phyloP scores from a whole-genome alignment of 2,797 vertebrate genomes.

The Gymnodraco acuticeps region DNA sequence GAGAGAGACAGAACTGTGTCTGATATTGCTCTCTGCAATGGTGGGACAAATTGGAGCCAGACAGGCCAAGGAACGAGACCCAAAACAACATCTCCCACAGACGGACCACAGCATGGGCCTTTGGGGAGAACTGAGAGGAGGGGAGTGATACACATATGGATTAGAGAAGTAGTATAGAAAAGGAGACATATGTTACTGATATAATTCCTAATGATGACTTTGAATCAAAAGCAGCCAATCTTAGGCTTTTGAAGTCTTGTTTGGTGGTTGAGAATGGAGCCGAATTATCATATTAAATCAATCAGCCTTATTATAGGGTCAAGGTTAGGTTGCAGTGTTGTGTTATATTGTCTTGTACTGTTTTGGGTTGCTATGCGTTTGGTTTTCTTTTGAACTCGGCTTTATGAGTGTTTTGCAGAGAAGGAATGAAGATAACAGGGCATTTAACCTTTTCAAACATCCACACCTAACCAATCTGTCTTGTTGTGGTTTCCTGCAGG shows the following conservation, averaged over 20 bases:
- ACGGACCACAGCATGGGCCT: constrained; percentile 81
- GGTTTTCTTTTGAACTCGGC: constrained; percentile 24
- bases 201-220: constrained; percentile 69
- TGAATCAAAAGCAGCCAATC: constrained; percentile 74
- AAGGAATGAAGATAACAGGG: constrained; percentile 49
- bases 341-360: constrained; percentile 46
- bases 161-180: constrained; percentile 65
- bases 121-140: constrained; percentile 59
- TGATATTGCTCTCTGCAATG: constrained; percentile 83
- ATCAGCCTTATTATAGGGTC: constrained; percentile 65
- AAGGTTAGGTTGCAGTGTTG: constrained; percentile 46
- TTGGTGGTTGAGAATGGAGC: constrained; percentile 63
- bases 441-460: constrained; percentile 45
- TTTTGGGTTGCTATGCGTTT: constrained; percentile 29
- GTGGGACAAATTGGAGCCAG: constrained; percentile 88
- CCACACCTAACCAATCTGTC: constrained; percentile 43
- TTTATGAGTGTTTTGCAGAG: constrained; percentile 24
- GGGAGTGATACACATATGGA: constrained; percentile 69
- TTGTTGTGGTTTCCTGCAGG: constrained; percentile 81
- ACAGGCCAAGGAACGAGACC: constrained; percentile 82
- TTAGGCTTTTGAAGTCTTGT: constrained; percentile 70
- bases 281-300: constrained; percentile 72
- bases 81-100: constrained; percentile 85
- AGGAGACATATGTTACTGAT: constrained; percentile 79
- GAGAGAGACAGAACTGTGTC: constrained; percentile 71